Evolutionary conservation across 2,888 invertebrate genomes (phyloP), one percentile per base, ranked within the genome.

Genomic region (Camptogramma bilineatum): DNA sequence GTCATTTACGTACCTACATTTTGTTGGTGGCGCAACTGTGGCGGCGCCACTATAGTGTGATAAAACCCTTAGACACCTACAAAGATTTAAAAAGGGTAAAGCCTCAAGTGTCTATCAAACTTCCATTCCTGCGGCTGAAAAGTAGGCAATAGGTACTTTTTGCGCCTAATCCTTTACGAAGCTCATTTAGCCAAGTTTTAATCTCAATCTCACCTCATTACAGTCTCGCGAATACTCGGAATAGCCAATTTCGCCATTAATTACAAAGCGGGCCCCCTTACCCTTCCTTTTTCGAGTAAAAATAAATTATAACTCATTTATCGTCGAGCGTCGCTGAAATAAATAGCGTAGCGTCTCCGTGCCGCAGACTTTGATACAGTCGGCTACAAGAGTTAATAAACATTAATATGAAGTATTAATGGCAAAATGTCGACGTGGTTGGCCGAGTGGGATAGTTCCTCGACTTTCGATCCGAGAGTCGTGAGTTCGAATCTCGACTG

Each of bases 241-340:
- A 91, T 89, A 91, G 92, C 89, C 92, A 92, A 92, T 93, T 91
- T 85, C 84, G 80, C 83, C 91, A 92, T 93, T 92, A 92, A 93
- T 91, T 92, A 91, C 88, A 76, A 69, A 76, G 82, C 83, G 28
- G 73, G 80, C 84, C 80, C 84, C 84, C 84, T 82, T 85, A 86
- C 90, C 88, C 88, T 86, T 85, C 88, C 89, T 87, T 88, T 91
- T 90, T 86, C 86, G 84, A 84, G 92, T 90, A 91, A 92, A 92
- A 93, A 92, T 91, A 91, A 92, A 92, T 93, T 90, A 88, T 91
- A 90, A 92, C 85, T 89, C 91, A 91, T 93, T 92, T 92, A 91
- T 92, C 86, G 89, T 88, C 77, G 56, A 57, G 63, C 57, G 61
- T 47, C 47, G 31, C 50, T 48, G 60, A 55, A 56, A 61, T 65